phyloP scores from a whole-genome alignment of 2,113 vertebrate species.

The western clawed frog (Xenopus tropicalis) region DNA sequence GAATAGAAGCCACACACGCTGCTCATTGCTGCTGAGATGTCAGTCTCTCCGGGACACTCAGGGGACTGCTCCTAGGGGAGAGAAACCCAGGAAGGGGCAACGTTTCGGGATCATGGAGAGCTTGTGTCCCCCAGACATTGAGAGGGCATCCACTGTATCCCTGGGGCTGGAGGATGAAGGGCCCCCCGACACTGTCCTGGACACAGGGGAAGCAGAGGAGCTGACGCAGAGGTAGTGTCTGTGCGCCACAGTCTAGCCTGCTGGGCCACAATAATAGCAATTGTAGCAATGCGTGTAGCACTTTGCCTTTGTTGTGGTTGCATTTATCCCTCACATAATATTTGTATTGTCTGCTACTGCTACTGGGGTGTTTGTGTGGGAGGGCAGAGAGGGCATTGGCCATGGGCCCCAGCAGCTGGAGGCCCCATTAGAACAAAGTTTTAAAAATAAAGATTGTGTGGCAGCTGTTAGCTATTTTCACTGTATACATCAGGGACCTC shows the following conservation, averaged over 20 bases:
- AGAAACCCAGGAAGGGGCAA: not conserved
- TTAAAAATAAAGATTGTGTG: too few species aligned
- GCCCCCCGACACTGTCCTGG: constrained; percentile 57
- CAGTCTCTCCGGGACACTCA: constrained; percentile 60
- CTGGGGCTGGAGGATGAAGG: constrained; percentile 61
- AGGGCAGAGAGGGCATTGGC: too few species aligned
- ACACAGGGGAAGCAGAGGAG: constrained; percentile 69
- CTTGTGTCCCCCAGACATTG: constrained; percentile 58
- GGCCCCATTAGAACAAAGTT: too few species aligned
- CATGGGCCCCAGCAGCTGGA: too few species aligned
- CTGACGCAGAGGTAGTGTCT: constrained; percentile 73
- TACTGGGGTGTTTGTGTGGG: too few species aligned
- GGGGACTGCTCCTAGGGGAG: constrained; percentile 51
- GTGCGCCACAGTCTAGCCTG: not conserved
- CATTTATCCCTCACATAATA: too few species aligned
- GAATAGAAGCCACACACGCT: constrained; percentile 52
- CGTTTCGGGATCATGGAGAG: constrained; percentile 56
- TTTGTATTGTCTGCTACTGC: too few species aligned
- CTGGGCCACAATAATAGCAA: not conserved
- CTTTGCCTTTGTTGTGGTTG: too few species aligned
- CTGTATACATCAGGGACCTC: too few species aligned
- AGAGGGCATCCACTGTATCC: constrained; percentile 60
- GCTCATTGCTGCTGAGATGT: constrained; percentile 48
- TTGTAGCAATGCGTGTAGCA: too few species aligned
- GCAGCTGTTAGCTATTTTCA: too few species aligned